Percentiles rank a stretch among this genome's conserved stretches.
phyloP scores from a whole-genome alignment of 2,797 vertebrate genomes.

The Peromyscus aztecus region DNA sequence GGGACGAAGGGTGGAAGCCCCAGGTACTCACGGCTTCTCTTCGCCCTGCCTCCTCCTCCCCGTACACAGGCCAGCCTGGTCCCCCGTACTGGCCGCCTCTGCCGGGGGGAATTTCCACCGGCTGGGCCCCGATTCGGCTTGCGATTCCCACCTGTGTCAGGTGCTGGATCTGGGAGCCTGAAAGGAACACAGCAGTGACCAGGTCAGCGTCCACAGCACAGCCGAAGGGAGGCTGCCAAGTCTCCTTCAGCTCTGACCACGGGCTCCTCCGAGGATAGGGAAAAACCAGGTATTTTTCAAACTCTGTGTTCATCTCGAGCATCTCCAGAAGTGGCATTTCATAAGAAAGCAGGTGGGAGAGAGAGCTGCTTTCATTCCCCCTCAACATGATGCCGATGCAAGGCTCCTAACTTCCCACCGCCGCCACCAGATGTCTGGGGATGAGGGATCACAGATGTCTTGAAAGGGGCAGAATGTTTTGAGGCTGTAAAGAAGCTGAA shows the following conservation, averaged over 20 bases:
- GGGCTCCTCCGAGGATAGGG: background rate
- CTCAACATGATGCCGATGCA: background rate
- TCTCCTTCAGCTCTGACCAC: background rate
- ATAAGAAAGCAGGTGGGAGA: background rate
- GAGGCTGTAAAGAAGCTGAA: background rate
- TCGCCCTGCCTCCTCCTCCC: conserved; percentile 92
- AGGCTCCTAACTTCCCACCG: background rate
- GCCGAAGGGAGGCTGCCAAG: accelerated
- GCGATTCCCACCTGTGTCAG: conserved; percentile 97
- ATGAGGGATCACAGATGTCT: background rate
- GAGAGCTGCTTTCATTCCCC: background rate
- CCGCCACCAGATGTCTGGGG: background rate
- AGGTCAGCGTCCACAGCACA: background rate
- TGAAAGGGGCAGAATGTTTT: background rate
- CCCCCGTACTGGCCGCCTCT: conserved; percentile 93
- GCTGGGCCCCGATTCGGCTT: conserved; percentile 94
- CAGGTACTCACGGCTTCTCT: conserved; percentile 94
- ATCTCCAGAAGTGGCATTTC: background rate
- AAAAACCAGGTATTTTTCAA: background rate
- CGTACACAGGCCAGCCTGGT: conserved; percentile 94
- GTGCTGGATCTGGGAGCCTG: conserved; percentile 98
- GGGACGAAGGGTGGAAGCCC: conserved; percentile 45
- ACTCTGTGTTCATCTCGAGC: background rate
- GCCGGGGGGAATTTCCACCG: conserved; percentile 90
- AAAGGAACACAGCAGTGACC: conserved; percentile 63